Evolutionary conservation across 2,888 invertebrate genomes (phyloP).

Genomic region (Tortrix viridana): DNA sequence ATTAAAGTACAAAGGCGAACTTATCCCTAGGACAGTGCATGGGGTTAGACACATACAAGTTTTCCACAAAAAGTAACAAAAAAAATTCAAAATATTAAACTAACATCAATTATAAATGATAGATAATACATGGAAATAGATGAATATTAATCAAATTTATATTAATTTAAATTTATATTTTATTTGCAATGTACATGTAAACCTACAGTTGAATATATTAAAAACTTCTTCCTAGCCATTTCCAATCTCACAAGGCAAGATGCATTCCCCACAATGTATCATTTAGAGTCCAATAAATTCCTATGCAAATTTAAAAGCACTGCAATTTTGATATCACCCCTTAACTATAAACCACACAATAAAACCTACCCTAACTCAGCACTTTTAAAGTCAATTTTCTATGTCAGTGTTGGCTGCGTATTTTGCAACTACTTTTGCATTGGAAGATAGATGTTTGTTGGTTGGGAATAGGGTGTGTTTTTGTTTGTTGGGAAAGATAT

Average conservation of each 20-base stretch:
- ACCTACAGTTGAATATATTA: no score
- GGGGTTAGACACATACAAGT: no score
- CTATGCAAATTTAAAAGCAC: conserved; percentile 32
- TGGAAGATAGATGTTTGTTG: conserved; percentile 3
- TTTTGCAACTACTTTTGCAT: conserved; percentile 16
- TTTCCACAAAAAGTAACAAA: no score
- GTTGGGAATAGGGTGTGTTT: conserved; percentile 13
- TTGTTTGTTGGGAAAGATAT: conserved; percentile 6
- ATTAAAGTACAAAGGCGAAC: no score
- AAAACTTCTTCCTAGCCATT: neutral
- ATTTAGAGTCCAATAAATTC: conserved; percentile 36
- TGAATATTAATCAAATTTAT: no score
- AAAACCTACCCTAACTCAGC: neutral
- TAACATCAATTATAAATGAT: no score
- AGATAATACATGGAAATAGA: no score
- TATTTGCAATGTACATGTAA: no score
- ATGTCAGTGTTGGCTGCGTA: neutral
- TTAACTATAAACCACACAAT: neutral
- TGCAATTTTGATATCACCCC: conserved; percentile 36
- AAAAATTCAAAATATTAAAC: no score
- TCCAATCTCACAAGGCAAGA: conserved; percentile 17
- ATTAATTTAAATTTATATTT: no score
- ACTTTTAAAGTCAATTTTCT: conserved; percentile 1
- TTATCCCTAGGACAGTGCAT: no score
- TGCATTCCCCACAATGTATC: conserved; percentile 34